phyloP scores from a whole-genome alignment of 1,140 invertebrate species.

The Rhagoletis zephyria region DNA sequence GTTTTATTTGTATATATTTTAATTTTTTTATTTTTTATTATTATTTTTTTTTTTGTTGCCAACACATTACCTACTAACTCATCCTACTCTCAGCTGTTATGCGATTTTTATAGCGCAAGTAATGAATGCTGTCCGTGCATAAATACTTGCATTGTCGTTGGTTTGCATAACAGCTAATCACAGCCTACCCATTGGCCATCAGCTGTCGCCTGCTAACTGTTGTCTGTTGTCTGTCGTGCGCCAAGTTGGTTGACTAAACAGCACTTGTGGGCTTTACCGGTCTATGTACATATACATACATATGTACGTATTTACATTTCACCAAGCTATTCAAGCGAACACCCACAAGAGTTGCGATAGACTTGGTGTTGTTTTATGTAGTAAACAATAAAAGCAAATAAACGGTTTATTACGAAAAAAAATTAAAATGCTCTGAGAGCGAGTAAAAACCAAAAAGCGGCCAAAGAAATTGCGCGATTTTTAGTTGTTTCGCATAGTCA shows the following conservation, averaged over 20 bases:
- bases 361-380: background rate
- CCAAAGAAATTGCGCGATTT: slow-evolving; percentile 45
- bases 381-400: background rate
- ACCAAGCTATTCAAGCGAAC: background rate
- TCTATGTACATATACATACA: too few relatives aligned
- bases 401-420: background rate
- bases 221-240: background rate
- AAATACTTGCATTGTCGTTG: background rate
- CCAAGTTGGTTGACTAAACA: background rate
- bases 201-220: background rate
- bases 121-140: too few relatives aligned
- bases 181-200: background rate
- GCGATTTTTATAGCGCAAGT: too few relatives aligned
- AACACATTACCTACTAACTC: background rate
- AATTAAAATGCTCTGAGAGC: background rate
- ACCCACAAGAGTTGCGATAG: background rate
- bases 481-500: slow-evolving; percentile 29
- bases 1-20: too few relatives aligned
- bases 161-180: slow-evolving; percentile 17
- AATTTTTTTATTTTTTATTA: background rate
- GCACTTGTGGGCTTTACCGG: slow-evolving; percentile 3
- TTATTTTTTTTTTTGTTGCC: background rate
- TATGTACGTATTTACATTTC: background rate
- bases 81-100: too few relatives aligned
- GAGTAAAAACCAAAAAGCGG: background rate